These are phyloP conservation scores for Murina feae DNA, from an alignment of 2,113 vertebrate genomes.

Conservation along the genomic window DNA sequence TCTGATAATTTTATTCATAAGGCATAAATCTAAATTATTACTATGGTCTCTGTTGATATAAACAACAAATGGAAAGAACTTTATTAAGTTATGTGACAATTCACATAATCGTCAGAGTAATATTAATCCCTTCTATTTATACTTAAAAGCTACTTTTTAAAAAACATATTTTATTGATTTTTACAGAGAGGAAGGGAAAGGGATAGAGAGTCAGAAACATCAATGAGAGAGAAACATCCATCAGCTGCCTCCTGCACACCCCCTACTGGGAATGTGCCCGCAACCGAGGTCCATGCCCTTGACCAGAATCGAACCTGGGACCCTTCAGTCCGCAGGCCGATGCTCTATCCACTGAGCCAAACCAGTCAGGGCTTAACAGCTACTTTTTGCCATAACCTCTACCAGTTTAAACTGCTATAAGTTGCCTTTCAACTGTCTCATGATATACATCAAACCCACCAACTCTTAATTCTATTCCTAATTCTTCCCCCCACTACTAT, in stretches of 20 bases:
- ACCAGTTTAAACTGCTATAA: constrained; percentile 18
- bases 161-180: too few species aligned
- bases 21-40: constrained; percentile 40
- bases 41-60: background rate
- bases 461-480: constrained; percentile 4
- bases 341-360: too few species aligned
- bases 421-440: background rate
- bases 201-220: too few species aligned
- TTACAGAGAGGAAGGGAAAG: too few species aligned
- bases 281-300: too few species aligned
- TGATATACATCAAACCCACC: background rate
- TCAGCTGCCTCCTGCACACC: too few species aligned
- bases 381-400: constrained; percentile 36
- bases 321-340: too few species aligned
- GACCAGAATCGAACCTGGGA: too few species aligned
- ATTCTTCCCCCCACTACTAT: background rate
- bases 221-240: too few species aligned
- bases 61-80: constrained; percentile 22
- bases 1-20: constrained; percentile 25
- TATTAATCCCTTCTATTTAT: constrained; percentile 20
- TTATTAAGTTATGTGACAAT: constrained; percentile 36
- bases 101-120: constrained; percentile 24
- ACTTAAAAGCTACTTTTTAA: constrained; percentile 24
- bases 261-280: too few species aligned
- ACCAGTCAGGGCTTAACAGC: too few species aligned